A percentile compares a stretch with the other conserved stretches of the same genome.
Conservation (phyloP, 2,113 vertebrate genomes). For the Gymnocephalus cernua region DNA sequence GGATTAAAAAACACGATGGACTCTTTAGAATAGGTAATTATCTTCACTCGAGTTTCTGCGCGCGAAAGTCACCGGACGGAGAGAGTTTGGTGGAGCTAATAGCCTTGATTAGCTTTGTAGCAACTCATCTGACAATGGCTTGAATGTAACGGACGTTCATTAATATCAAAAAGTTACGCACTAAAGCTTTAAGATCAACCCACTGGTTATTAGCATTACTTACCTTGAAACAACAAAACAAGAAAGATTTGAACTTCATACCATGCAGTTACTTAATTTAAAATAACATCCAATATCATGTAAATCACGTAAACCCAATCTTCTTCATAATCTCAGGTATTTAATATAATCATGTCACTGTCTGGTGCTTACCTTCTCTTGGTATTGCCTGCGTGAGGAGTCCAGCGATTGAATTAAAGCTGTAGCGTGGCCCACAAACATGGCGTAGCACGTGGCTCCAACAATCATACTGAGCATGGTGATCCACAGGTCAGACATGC, state of each 20-base stretch:
- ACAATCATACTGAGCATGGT: constrained; percentile 99
- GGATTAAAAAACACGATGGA: no score
- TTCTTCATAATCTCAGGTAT: constrained; percentile 1
- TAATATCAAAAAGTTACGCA: no score
- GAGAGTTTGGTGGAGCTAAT: no score
- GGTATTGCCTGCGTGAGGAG: constrained; percentile 95
- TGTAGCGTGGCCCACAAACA: constrained; percentile 98
- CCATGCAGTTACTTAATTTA: not conserved
- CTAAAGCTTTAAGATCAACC: constrained; percentile 1
- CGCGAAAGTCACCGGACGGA: no score
- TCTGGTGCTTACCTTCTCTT: constrained; percentile 93
- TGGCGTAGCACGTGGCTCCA: constrained; percentile 98
- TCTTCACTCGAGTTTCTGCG: no score
- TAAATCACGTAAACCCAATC: not conserved
- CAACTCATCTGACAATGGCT: no score
- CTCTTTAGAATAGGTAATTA: no score
- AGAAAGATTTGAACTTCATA: constrained; percentile 4
- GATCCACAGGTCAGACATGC: constrained; percentile 99
- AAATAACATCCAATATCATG: not conserved
- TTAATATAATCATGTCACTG: not conserved
- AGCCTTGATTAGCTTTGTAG: no score
- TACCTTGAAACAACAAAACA: constrained; percentile 41
- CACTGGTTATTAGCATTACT: constrained; percentile 42
- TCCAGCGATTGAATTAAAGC: constrained; percentile 98
- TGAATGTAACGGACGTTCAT: no score